Conservation (phyloP, 2,888 invertebrate genomes). For the Dicyrtomina minuta region DNA sequence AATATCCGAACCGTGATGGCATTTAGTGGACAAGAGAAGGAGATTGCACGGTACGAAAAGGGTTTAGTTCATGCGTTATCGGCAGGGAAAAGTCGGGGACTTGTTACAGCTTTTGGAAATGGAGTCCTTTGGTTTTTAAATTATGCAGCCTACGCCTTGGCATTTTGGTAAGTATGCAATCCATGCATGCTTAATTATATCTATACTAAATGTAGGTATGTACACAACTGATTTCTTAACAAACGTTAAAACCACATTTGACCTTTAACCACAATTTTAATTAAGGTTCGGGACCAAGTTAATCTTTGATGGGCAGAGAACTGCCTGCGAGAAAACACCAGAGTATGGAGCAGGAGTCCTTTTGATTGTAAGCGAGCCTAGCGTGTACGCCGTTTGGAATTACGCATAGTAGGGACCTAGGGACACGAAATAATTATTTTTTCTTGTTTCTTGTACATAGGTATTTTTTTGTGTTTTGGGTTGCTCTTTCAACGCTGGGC, state of each 20-base stretch:
- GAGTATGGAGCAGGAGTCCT: slow-evolving; percentile 6
- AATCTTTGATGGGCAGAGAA: slow-evolving; percentile 55
- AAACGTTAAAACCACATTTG: too few species aligned
- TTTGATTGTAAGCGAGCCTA: slow-evolving; percentile 12
- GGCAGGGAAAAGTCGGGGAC: slow-evolving; percentile 5
- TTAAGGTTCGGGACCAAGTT: slow-evolving; percentile 63
- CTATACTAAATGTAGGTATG: too few species aligned
- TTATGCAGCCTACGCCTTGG: slow-evolving; percentile 72
- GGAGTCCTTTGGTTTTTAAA: slow-evolving; percentile 74
- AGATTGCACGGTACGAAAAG: slow-evolving; percentile 60
- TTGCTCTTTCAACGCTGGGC: slow-evolving; percentile 15
- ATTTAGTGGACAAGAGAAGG: slow-evolving; percentile 73
- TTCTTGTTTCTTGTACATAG: too few species aligned
- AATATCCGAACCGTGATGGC: slow-evolving; percentile 74
- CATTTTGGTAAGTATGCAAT: slow-evolving; percentile 59
- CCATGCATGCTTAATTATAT: too few species aligned
- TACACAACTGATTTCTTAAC: too few species aligned
- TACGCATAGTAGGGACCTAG: background rate
- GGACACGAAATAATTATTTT: background rate
- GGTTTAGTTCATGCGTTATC: background rate
- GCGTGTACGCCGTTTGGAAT: background rate
- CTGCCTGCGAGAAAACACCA: slow-evolving; percentile 12
- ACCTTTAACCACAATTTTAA: too few species aligned
- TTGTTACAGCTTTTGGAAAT: slow-evolving; percentile 54
- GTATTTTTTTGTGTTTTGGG: slow-evolving; percentile 17